These are phyloP conservation scores for Parelbella ahira DNA, from an alignment of 2,888 invertebrate genomes.

Conservation along the genomic window DNA sequence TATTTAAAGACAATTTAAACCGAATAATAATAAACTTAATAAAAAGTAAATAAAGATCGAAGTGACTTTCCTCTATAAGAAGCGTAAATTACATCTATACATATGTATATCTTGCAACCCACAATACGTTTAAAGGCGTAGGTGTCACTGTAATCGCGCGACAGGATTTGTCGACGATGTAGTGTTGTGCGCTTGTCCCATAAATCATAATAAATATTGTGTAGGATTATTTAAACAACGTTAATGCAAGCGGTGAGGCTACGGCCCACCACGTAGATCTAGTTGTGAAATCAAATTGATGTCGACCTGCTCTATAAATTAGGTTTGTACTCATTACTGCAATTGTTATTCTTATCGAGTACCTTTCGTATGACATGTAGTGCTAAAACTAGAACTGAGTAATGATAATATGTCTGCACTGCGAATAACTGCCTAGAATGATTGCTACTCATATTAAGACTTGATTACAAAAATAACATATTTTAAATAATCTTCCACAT, in stretches of 20 bases:
- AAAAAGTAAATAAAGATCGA: too few species aligned
- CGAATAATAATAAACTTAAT: too few species aligned
- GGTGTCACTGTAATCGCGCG: conserved; percentile 17
- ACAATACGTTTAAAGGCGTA: conserved; percentile 20
- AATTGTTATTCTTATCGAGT: conserved; percentile 8
- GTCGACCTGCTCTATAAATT: conserved; percentile 17
- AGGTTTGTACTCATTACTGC: conserved; percentile 13
- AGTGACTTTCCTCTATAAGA: too few species aligned
- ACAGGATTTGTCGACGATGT: conserved; percentile 24
- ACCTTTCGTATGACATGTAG: neutral
- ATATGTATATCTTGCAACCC: too few species aligned
- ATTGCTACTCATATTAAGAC: too few species aligned
- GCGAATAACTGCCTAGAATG: too few species aligned
- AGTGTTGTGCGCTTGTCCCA: conserved; percentile 22
- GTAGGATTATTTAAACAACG: conserved; percentile 22
- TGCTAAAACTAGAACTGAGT: neutral
- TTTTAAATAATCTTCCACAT: too few species aligned
- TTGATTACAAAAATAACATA: too few species aligned
- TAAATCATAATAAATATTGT: conserved; percentile 26
- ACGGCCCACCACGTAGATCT: conserved; percentile 20
- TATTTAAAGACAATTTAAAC: too few species aligned
- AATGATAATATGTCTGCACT: neutral
- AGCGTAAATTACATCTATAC: too few species aligned
- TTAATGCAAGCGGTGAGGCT: conserved; percentile 14
- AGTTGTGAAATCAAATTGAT: conserved; percentile 22